Evolutionary conservation across 2,113 vertebrate genomes (phyloP).

Genomic region (Poeciliopsis retropinna): DNA sequence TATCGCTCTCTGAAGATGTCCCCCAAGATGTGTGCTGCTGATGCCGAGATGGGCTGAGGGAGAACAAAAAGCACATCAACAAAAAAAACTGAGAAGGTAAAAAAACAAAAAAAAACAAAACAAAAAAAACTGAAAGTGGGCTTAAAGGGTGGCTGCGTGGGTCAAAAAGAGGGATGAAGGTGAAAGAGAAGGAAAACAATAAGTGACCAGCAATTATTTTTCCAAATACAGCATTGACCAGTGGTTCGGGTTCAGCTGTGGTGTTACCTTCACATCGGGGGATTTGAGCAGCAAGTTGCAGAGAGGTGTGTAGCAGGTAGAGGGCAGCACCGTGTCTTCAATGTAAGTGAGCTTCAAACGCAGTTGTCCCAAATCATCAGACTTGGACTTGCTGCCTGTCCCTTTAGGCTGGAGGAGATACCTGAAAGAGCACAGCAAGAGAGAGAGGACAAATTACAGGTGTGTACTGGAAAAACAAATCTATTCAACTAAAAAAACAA

Average conservation of each 20-base stretch:
- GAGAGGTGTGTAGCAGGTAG: slow-evolving; percentile 87
- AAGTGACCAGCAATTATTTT: neutral
- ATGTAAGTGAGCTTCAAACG: slow-evolving; percentile 93
- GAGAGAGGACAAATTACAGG: neutral
- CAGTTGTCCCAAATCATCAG: slow-evolving; percentile 92
- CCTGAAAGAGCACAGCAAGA: slow-evolving; percentile 75
- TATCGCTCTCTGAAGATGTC: slow-evolving; percentile 94
- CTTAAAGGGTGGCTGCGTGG: neutral
- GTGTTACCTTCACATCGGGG: slow-evolving; percentile 89
- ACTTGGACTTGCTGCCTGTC: slow-evolving; percentile 93
- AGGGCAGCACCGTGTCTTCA: slow-evolving; percentile 95
- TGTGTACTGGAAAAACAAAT: neutral
- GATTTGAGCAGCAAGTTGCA: slow-evolving; percentile 95
- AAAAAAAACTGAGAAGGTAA: neutral
- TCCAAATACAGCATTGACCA: neutral
- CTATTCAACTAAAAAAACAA: neutral
- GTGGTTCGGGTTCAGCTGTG: neutral
- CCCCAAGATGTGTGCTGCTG: slow-evolving; percentile 93
- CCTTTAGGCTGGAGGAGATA: slow-evolving; percentile 96
- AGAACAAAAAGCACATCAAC: neutral
- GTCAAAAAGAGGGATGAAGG: neutral
- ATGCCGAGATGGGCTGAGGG: slow-evolving; percentile 91
- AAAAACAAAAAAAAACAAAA: neutral
- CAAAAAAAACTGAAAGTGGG: neutral
- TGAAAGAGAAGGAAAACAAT: neutral